Conservation (phyloP, 2,888 invertebrate species). For the Drosophila glabriapex region DNA sequence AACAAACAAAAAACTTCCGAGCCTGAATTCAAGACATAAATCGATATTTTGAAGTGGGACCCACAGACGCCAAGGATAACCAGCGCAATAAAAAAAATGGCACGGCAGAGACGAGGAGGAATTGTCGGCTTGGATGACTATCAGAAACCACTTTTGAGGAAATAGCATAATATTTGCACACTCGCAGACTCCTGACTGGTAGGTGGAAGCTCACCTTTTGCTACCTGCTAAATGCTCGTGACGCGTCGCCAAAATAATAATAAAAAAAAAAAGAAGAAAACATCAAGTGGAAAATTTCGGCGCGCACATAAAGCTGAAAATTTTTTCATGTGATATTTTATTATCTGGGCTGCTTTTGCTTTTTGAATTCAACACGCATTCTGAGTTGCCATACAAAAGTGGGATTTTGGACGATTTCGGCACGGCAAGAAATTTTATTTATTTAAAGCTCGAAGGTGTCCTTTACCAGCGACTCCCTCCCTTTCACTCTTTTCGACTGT, state of each 20-base stretch:
- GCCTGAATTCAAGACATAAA: conserved; percentile 56
- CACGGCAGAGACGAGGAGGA: background rate
- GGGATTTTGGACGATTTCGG: conserved; percentile 45
- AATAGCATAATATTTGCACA: conserved; percentile 74
- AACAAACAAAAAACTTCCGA: conserved; percentile 32
- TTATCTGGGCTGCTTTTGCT: conserved; percentile 42
- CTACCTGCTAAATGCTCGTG: conserved; percentile 59
- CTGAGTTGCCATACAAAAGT: conserved; percentile 31
- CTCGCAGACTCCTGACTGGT: conserved; percentile 32
- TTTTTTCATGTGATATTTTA: conserved; percentile 65
- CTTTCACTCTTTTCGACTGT: background rate
- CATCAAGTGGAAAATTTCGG: conserved; percentile 48
- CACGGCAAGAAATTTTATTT: conserved; percentile 51
- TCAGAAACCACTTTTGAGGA: conserved; percentile 74
- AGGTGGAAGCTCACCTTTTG: conserved; percentile 30
- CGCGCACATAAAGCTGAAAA: conserved; percentile 58
- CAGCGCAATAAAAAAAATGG: background rate
- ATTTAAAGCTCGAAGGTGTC: conserved; percentile 59
- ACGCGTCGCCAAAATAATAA: conserved; percentile 27
- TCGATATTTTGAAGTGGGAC: conserved; percentile 68
- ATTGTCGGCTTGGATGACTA: conserved; percentile 64
- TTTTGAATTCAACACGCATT: conserved; percentile 55
- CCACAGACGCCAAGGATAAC: conserved; percentile 23
- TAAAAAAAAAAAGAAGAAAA: conserved; percentile 20
- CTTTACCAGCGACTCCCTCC: background rate